Evolutionary conservation across 2,113 vertebrate genomes (phyloP).

Genomic region (Pangasianodon gigas): DNA sequence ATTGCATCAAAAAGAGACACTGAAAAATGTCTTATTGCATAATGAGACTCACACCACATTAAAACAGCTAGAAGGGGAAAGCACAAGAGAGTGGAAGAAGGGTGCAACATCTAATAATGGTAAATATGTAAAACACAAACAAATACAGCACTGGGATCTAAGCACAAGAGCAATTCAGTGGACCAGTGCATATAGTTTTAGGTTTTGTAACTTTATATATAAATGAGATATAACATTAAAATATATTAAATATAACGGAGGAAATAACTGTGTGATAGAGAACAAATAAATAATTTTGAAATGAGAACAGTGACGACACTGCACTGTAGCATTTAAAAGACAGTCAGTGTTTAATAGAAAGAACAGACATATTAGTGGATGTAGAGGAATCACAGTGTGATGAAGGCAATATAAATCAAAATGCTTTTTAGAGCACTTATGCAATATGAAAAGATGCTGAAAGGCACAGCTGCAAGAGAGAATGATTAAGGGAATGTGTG

Average conservation of each 20-base stretch:
- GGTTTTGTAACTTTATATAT: neutral
- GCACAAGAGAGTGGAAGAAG: slow-evolving; percentile 19
- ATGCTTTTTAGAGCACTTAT: slow-evolving; percentile 32
- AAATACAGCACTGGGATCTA: neutral
- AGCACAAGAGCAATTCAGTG: neutral
- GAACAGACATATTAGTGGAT: slow-evolving; percentile 2
- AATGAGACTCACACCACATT: slow-evolving; percentile 28
- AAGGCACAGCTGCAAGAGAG: slow-evolving; percentile 23
- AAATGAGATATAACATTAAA: neutral
- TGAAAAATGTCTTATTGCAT: slow-evolving; percentile 35
- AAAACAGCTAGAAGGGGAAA: slow-evolving; percentile 33
- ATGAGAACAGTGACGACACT: neutral
- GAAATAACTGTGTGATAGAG: neutral
- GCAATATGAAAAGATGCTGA: slow-evolving; percentile 16
- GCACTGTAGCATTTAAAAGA: neutral
- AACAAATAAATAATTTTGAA: neutral
- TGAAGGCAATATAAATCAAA: slow-evolving; percentile 13
- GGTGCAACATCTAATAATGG: neutral
- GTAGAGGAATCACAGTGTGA: neutral
- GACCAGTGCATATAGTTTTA: neutral
- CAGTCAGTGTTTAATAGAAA: neutral
- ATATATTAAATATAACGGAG: neutral
- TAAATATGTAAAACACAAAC: neutral
- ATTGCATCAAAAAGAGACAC: slow-evolving; percentile 5
- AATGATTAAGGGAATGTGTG: slow-evolving; percentile 6